These are phyloP conservation scores for Drosophila lacicola DNA, from an alignment of 2,888 invertebrate species.

Conservation along the genomic window DNA sequence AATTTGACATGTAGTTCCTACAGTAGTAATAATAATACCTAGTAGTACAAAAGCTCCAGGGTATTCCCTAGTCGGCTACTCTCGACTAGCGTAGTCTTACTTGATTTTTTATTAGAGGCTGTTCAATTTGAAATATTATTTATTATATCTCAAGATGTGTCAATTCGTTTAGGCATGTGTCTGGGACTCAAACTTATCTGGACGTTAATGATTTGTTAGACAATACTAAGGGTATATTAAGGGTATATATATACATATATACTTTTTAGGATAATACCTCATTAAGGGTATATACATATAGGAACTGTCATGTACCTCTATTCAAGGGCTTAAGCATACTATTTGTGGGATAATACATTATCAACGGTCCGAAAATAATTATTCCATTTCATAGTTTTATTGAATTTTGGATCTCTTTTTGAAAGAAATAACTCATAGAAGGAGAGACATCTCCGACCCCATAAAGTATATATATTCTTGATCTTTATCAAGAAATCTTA, in stretches of 20 bases:
- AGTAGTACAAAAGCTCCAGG: too few relatives aligned
- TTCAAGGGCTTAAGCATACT: background rate
- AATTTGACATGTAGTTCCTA: too few relatives aligned
- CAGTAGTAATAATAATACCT: too few relatives aligned
- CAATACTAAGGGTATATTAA: background rate
- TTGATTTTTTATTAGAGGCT: background rate
- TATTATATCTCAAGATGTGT: background rate
- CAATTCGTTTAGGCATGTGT: conserved; percentile 7
- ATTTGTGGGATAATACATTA: background rate
- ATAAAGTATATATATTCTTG: too few relatives aligned
- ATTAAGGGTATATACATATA: conserved; percentile 2
- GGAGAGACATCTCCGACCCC: too few relatives aligned
- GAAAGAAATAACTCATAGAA: background rate
- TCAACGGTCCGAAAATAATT: background rate
- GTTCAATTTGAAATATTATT: conserved; percentile 3
- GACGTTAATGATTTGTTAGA: conserved; percentile 6
- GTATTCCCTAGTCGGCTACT: too few relatives aligned
- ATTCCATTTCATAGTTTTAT: background rate
- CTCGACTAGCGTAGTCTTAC: too few relatives aligned
- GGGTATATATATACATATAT: conserved; percentile 11
- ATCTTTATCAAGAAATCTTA: too few relatives aligned
- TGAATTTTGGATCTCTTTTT: too few relatives aligned
- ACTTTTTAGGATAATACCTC: background rate
- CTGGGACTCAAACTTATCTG: conserved; percentile 14
- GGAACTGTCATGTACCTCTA: too few relatives aligned